Conservation (phyloP, 35 echinoderm and acorn worm species). For the Chiridota heheva region DNA sequence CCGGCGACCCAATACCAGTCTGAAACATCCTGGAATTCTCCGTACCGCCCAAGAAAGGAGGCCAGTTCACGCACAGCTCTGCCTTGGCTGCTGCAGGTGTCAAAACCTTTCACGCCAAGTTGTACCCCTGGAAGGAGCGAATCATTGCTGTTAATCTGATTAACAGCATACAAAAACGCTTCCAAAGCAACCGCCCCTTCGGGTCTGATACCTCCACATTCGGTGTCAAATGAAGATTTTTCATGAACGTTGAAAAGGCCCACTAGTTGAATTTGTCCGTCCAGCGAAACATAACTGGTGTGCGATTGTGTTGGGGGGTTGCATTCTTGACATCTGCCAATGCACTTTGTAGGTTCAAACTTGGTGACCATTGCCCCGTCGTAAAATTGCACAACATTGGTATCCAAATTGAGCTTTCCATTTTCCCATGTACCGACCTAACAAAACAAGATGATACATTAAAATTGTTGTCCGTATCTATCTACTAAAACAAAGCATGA, state of each 20-base stretch:
- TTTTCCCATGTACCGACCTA: constrained; percentile 75
- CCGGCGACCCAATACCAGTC: constrained; percentile 54
- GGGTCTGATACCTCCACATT: constrained; percentile 54
- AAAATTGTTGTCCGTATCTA: too few relatives aligned
- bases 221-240: constrained; percentile 22
- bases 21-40: neutral
- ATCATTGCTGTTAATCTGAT: constrained; percentile 60
- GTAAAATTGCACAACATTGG: constrained; percentile 7
- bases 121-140: constrained; percentile 62
- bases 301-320: neutral
- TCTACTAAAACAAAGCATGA: too few relatives aligned
- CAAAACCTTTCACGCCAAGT: constrained; percentile 64
- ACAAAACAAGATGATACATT: neutral
- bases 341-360: constrained; percentile 22
- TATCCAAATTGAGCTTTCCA: constrained; percentile 6
- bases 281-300: neutral
- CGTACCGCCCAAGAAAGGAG: constrained; percentile 38
- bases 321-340: constrained; percentile 80
- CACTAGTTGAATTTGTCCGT: constrained; percentile 65
- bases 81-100: constrained; percentile 57
- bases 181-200: constrained; percentile 62
- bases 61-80: constrained; percentile 56
- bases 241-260: constrained; percentile 62
- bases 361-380: neutral
- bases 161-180: constrained; percentile 79